Base-by-base conservation (phyloP, 2,888 invertebrate species). In the Noctua fimbriata region DNA sequence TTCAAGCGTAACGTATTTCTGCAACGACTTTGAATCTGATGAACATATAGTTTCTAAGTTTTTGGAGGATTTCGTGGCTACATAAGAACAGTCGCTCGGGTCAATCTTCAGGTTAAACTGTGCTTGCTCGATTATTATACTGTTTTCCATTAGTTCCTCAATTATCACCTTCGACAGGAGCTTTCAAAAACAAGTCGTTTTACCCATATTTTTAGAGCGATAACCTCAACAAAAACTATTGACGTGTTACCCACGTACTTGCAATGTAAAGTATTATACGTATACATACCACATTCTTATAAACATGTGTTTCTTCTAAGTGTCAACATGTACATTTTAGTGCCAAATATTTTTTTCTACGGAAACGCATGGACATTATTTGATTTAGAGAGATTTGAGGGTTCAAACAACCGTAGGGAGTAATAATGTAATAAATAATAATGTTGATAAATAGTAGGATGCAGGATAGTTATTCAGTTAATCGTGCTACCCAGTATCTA, bases 191-290 rank as follows among this genome's bases (percentile, higher is more conserved):
- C 47, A 75, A 73, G 41, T 41, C 21, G 18, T 73, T 77, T 75
- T 74, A 63, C 18, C 69, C 32, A 74, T 79, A 75, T 83, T 70
- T 83, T 76, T 76, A 66, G 87, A 86, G 76, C 81, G 76, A 84
- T 72, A 84, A 81, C 81, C 87, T 84, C 69, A 78, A 76, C 52
- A 58, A 74, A 67, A 85, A 73, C 32, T 60, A 87, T 75, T 85
- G 80, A 80, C 85, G 84, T 87, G 24, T 52, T 44, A 7, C 66
- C 60, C 60, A 76, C 76, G 66, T 67, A 82, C 41, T 24, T 67
- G 1, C 49, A 18, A 10, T 72, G 21, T 60, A 49, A 63, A 18
- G n/a, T 60, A 16, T 0, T 66, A 63, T 63, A 36, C n/a, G 24
- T 58, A 24, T 49, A 69, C 24, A 44, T 60, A 24, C 52, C 32